A percentile compares a stretch with the other conserved stretches of the same genome.
phyloP scores from a whole-genome alignment of 2,888 invertebrate species.

The Plagodis dolabraria region DNA sequence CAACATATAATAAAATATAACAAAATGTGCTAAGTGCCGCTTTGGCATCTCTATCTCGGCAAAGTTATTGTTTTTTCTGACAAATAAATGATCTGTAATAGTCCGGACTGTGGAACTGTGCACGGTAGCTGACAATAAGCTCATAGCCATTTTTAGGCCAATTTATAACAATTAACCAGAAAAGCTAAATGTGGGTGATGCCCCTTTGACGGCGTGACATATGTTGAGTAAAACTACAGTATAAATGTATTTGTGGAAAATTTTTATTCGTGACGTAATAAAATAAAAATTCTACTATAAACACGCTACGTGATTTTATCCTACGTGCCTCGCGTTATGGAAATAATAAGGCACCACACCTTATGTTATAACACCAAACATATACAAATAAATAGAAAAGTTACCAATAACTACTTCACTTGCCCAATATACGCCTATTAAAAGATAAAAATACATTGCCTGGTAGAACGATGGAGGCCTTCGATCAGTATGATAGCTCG shows the following conservation, averaged over 20 bases:
- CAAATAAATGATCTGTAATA: too few relatives aligned
- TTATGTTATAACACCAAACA: slow-evolving; percentile 40
- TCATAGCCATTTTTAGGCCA: too few relatives aligned
- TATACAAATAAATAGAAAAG: slow-evolving; percentile 6
- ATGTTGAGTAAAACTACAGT: slow-evolving; percentile 45
- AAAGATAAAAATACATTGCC: neutral
- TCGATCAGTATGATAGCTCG: too few relatives aligned
- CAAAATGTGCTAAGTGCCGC: too few relatives aligned
- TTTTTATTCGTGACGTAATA: slow-evolving; percentile 80
- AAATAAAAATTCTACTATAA: slow-evolving; percentile 73
- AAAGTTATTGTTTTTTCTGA: too few relatives aligned
- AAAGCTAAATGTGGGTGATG: too few relatives aligned
- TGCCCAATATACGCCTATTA: neutral
- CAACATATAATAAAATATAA: too few relatives aligned
- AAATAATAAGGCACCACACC: slow-evolving; percentile 45
- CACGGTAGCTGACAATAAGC: too few relatives aligned
- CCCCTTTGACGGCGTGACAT: neutral
- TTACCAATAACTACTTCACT: slow-evolving; percentile 13
- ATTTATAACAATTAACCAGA: too few relatives aligned
- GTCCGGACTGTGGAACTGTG: too few relatives aligned
- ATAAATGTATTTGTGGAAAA: slow-evolving; percentile 66
- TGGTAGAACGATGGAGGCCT: too few relatives aligned
- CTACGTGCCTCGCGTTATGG: slow-evolving; percentile 46
- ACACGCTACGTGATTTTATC: slow-evolving; percentile 63
- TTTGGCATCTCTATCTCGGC: too few relatives aligned